Conservation (phyloP, 2,888 invertebrate genomes). For the Theretra japonica region DNA sequence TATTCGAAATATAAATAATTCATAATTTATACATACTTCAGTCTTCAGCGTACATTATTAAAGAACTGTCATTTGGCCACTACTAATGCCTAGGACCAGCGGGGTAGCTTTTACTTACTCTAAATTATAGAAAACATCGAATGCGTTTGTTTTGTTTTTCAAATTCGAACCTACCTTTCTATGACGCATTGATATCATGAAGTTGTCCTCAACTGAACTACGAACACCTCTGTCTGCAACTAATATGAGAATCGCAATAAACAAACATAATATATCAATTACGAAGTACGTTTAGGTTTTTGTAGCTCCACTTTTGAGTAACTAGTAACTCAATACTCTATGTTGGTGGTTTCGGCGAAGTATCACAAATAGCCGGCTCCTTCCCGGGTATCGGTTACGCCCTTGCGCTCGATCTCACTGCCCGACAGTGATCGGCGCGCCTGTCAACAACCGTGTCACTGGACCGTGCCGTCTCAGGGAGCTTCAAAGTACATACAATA, state of each 20-base stretch:
- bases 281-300: neutral
- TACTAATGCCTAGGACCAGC: too few relatives aligned
- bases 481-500: slow-evolving; percentile 10
- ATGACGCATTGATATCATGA: too few relatives aligned
- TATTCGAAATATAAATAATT: too few relatives aligned
- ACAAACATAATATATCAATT: neutral
- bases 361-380: slow-evolving; percentile 66
- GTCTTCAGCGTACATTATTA: too few relatives aligned
- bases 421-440: slow-evolving; percentile 45
- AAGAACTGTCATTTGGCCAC: too few relatives aligned
- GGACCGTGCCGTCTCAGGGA: slow-evolving; percentile 49
- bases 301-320: slow-evolving; percentile 27
- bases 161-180: too few relatives aligned
- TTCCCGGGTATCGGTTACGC: slow-evolving; percentile 65
- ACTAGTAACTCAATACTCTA: slow-evolving; percentile 55
- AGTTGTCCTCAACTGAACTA: too few relatives aligned
- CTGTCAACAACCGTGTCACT: slow-evolving; percentile 61
- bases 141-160: too few relatives aligned
- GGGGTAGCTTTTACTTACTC: too few relatives aligned
- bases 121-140: too few relatives aligned
- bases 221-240: too few relatives aligned
- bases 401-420: slow-evolving; percentile 39
- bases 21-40: too few relatives aligned
- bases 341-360: slow-evolving; percentile 62
- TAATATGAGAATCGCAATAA: neutral